Percentiles rank a stretch among this genome's conserved stretches.
Evolutionary conservation across 2,888 invertebrate genomes (phyloP).

Genomic region (Phania funesta): DNA sequence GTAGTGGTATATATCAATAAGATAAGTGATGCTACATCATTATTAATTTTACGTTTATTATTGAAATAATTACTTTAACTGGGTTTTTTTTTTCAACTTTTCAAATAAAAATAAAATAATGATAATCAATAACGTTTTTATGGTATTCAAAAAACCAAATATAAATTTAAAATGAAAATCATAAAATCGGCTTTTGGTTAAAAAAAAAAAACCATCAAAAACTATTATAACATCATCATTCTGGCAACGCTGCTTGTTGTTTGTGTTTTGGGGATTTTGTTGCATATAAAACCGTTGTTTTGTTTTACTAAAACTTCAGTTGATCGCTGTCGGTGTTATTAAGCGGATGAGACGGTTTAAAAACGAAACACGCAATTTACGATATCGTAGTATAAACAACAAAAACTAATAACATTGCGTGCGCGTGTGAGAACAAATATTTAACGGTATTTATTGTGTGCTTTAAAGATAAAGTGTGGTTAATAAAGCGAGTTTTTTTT

Average conservation of each 20-base stretch:
- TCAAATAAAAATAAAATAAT: too few relatives aligned
- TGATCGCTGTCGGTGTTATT: conserved; percentile 72
- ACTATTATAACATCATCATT: too few relatives aligned
- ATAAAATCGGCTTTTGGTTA: too few relatives aligned
- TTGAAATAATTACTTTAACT: too few relatives aligned
- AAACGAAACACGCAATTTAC: not conserved
- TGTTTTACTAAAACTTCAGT: conserved; percentile 72
- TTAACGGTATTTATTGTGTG: conserved; percentile 49
- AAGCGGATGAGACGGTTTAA: conserved; percentile 65
- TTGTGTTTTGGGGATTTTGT: conserved; percentile 59
- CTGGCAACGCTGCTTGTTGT: conserved; percentile 34
- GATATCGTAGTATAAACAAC: conserved; percentile 55
- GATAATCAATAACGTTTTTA: too few relatives aligned
- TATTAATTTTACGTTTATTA: too few relatives aligned
- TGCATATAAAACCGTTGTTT: conserved; percentile 73
- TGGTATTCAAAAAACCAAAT: too few relatives aligned
- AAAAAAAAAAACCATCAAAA: too few relatives aligned
- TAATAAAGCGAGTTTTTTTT: conserved; percentile 18
- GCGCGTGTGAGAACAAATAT: conserved; percentile 46
- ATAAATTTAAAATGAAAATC: too few relatives aligned
- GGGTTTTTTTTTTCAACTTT: too few relatives aligned
- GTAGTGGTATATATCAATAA: too few relatives aligned
- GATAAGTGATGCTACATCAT: too few relatives aligned
- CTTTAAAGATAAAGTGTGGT: conserved; percentile 36
- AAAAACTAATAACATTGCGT: conserved; percentile 51